These are phyloP conservation scores for Hemibagrus wyckioides DNA, from an alignment of 2,113 vertebrate genomes.

Conservation along the genomic window DNA sequence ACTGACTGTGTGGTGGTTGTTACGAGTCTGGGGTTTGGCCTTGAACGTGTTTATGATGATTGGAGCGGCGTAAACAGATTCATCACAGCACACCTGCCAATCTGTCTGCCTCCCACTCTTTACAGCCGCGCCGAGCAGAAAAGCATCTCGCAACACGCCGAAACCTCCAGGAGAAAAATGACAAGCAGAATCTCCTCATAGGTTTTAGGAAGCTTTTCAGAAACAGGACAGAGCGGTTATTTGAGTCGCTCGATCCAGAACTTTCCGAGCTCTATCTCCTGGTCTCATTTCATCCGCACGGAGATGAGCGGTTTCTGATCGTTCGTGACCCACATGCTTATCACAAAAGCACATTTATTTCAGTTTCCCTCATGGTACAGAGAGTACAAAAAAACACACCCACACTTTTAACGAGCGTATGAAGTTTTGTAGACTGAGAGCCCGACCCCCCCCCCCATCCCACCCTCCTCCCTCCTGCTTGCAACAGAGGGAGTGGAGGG, in stretches of 20 bases:
- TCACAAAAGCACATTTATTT: slow-evolving; percentile 4
- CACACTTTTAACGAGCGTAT: slow-evolving; percentile 25
- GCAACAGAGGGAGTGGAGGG: slow-evolving; percentile 35
- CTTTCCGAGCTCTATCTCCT: not conserved
- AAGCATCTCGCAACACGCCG: not conserved
- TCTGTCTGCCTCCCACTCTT: not conserved
- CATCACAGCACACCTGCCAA: slow-evolving; percentile 2
- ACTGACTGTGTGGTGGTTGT: slow-evolving; percentile 30
- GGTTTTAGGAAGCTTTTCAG: not conserved
- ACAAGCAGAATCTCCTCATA: not conserved
- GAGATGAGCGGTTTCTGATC: not conserved
- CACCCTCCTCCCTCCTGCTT: not conserved
- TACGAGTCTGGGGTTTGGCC: slow-evolving; percentile 46
- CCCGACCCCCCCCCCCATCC: not conserved
- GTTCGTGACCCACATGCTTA: not conserved
- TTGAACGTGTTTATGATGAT: not conserved
- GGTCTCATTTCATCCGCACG: not conserved
- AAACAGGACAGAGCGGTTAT: not conserved
- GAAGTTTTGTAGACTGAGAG: not conserved
- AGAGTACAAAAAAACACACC: slow-evolving; percentile 27
- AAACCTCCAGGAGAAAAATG: no score
- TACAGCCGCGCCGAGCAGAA: not conserved
- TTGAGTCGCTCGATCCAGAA: not conserved
- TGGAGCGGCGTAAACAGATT: not conserved
- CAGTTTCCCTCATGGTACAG: no score